Percentiles rank a stretch among this genome's conserved stretches.
Evolutionary conservation across 1,140 invertebrate genomes (phyloP).

Genomic region (Papilio dardanus): DNA sequence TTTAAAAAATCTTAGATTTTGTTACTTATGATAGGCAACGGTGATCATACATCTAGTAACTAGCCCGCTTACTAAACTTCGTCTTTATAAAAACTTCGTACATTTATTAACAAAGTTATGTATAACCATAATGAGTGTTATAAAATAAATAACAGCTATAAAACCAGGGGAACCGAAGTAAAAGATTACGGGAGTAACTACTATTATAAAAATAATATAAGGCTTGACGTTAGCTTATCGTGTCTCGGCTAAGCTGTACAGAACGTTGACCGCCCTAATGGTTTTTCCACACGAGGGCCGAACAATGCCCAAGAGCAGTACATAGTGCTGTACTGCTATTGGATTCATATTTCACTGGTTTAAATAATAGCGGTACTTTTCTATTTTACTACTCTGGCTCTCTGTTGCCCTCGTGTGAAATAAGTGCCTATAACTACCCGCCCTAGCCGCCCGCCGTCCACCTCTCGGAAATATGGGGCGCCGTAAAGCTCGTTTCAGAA

Average conservation of each 20-base stretch:
- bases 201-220: slow-evolving; percentile 32
- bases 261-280: slow-evolving; percentile 53
- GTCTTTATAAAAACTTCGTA: not conserved
- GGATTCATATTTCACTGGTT: not conserved
- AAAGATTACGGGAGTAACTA: not conserved
- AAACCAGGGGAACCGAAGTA: slow-evolving; percentile 5
- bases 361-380: not conserved
- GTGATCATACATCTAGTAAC: not conserved
- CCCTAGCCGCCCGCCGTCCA: slow-evolving; percentile 49
- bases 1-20: not conserved
- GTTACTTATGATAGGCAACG: not conserved
- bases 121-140: not conserved
- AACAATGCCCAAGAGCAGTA: not conserved
- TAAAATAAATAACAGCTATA: not conserved
- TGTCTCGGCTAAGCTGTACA: slow-evolving; percentile 41
- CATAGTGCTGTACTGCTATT: not conserved
- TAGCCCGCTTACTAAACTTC: not conserved
- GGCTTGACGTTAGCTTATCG: slow-evolving; percentile 46
- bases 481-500: slow-evolving; percentile 57
- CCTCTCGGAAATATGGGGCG: slow-evolving; percentile 53
- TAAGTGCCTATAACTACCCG: not conserved
- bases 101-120: not conserved
- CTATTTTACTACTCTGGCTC: not conserved
- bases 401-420: not conserved
- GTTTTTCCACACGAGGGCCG: not conserved